Percentiles rank a stretch among this genome's conserved stretches.
phyloP scores from a whole-genome alignment of 2,888 invertebrate species.

The Meganola albula region DNA sequence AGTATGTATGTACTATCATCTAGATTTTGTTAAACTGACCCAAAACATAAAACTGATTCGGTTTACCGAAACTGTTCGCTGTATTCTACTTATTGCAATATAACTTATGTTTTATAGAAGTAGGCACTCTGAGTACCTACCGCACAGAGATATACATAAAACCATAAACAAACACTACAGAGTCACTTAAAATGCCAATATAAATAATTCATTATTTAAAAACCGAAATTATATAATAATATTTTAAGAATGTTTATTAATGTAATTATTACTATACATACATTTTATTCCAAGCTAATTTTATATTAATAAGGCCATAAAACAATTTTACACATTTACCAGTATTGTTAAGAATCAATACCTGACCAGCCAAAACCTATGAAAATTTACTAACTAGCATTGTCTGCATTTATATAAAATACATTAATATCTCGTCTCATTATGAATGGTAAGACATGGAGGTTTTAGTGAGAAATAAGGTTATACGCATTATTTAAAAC shows the following conservation, averaged over 20 bases:
- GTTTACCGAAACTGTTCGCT: constrained; percentile 36
- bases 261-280: constrained; percentile 37
- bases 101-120: constrained; percentile 22
- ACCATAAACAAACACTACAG: constrained; percentile 10
- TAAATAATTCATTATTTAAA: constrained; percentile 15
- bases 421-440: constrained; percentile 36
- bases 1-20: constrained; percentile 55
- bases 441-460: constrained; percentile 43
- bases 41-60: constrained; percentile 32
- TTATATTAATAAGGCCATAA: constrained; percentile 58
- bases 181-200: constrained; percentile 8
- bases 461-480: constrained; percentile 39
- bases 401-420: constrained; percentile 32
- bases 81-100: constrained; percentile 27
- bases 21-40: constrained; percentile 47
- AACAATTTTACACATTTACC: constrained; percentile 47
- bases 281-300: constrained; percentile 35
- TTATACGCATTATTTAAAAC: constrained; percentile 37
- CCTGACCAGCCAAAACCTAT: constrained; percentile 26
- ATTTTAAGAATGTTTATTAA: constrained; percentile 33
- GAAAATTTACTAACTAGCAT: constrained; percentile 58
- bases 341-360: constrained; percentile 28
- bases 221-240: constrained; percentile 22
- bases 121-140: constrained; percentile 13
- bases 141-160: neutral